These are phyloP conservation scores for Liasis olivaceus DNA, from an alignment of 2,797 vertebrate species.

Conservation along the genomic window DNA sequence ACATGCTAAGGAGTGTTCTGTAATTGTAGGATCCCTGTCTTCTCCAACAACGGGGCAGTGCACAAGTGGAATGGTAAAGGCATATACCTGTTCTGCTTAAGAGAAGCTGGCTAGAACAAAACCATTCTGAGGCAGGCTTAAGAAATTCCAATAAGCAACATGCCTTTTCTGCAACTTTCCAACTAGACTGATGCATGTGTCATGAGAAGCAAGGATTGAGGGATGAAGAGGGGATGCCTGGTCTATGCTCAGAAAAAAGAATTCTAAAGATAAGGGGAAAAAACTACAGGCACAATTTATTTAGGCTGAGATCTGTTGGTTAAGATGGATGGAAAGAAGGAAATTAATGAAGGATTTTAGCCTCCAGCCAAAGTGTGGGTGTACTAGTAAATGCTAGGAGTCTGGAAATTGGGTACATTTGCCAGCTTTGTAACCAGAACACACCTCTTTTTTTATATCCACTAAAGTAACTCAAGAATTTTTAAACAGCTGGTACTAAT, in stretches of 20 bases:
- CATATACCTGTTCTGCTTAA: not conserved
- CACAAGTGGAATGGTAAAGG: constrained; percentile 1
- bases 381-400: not conserved
- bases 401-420: not conserved
- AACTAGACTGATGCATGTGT: not conserved
- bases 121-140: not conserved
- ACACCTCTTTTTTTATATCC: not conserved
- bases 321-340: not conserved
- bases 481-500: not conserved
- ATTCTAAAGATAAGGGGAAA: not conserved
- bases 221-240: too few species aligned
- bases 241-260: not conserved
- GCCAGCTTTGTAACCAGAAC: not conserved
- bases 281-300: not conserved
- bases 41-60: not conserved
- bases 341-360: not conserved
- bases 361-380: not conserved
- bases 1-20: not conserved
- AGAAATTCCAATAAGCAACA: not conserved
- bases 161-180: not conserved
- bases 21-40: constrained; percentile 29
- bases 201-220: not conserved
- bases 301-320: not conserved
- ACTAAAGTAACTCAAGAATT: not conserved
- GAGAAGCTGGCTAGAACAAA: not conserved